Evolutionary conservation across 2,113 vertebrate species (phyloP).

Genomic region (Procavia capensis): DNA sequence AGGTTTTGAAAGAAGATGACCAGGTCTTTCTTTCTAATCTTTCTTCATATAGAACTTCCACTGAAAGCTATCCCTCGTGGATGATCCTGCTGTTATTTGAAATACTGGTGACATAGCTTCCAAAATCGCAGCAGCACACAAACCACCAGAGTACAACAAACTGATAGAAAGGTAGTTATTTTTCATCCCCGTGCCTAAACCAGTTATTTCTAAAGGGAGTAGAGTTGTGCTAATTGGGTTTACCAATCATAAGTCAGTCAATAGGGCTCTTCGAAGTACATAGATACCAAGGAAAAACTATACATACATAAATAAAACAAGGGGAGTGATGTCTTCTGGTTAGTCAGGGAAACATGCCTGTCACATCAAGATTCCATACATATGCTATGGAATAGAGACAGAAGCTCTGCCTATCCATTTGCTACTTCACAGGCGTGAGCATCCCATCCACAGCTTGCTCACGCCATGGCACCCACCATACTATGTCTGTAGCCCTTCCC

Average conservation of each 20-base stretch:
- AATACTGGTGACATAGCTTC: background rate
- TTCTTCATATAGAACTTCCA: background rate
- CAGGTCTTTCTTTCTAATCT: background rate
- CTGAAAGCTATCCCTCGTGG: background rate
- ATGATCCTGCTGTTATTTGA: background rate
- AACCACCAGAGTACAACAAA: background rate
- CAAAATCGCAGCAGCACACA: background rate
- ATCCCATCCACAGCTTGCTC: background rate
- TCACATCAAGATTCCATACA: background rate
- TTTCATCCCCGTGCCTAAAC: background rate
- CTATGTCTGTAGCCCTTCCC: background rate
- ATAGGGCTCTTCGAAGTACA: background rate
- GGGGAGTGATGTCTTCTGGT: background rate
- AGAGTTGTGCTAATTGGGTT: background rate
- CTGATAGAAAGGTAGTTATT: background rate
- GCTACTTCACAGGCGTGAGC: fast-evolving
- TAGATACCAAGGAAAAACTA: background rate
- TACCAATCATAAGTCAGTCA: background rate
- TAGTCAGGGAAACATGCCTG: background rate
- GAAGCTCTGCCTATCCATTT: background rate
- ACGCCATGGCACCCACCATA: fast-evolving
- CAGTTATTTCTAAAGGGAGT: background rate
- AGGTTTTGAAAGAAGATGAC: background rate
- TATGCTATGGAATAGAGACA: background rate
- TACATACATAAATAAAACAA: background rate